A percentile compares a stretch with the other conserved stretches of the same genome.
Conservation (phyloP, 2,888 invertebrate genomes). For the Anarsia innoxiella region DNA sequence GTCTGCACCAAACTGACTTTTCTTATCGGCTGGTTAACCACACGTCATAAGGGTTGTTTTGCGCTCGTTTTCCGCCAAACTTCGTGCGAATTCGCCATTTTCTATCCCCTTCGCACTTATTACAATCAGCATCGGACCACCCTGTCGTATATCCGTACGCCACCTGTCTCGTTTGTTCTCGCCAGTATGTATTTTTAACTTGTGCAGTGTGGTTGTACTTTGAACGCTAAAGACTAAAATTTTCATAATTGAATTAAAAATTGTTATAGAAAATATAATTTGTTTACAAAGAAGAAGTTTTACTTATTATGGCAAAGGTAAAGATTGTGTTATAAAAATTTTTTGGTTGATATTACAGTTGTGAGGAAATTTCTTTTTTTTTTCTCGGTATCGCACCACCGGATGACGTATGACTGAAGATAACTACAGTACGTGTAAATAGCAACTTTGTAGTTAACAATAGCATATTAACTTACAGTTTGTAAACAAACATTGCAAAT, state of each 20-base stretch:
- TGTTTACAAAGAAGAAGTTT: constrained; percentile 24
- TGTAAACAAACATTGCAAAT: not conserved
- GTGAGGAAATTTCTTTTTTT: constrained; percentile 21
- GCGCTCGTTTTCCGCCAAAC: constrained; percentile 29
- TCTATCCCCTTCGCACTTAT: constrained; percentile 28
- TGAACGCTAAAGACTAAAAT: constrained; percentile 34
- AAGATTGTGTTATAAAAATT: constrained; percentile 16
- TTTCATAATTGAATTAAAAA: constrained; percentile 44
- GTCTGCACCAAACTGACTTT: not conserved
- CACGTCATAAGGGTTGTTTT: constrained; percentile 28
- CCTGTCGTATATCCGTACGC: constrained; percentile 59
- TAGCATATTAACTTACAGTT: too few species aligned
- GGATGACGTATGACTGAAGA: constrained; percentile 39
- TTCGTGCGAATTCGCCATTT: constrained; percentile 28
- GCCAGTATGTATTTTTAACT: constrained; percentile 64
- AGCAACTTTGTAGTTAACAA: not conserved
- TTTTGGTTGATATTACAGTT: constrained; percentile 12
- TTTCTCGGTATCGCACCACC: constrained; percentile 40
- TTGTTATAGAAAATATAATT: constrained; percentile 26
- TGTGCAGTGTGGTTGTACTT: constrained; percentile 38
- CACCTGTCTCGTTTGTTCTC: constrained; percentile 25
- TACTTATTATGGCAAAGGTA: constrained; percentile 61
- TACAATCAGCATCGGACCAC: constrained; percentile 28
- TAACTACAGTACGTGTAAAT: constrained; percentile 18
- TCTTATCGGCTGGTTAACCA: not conserved